These are phyloP conservation scores for Gambusia holbrooki DNA, from an alignment of 2,113 vertebrate species.

Conservation along the genomic window DNA sequence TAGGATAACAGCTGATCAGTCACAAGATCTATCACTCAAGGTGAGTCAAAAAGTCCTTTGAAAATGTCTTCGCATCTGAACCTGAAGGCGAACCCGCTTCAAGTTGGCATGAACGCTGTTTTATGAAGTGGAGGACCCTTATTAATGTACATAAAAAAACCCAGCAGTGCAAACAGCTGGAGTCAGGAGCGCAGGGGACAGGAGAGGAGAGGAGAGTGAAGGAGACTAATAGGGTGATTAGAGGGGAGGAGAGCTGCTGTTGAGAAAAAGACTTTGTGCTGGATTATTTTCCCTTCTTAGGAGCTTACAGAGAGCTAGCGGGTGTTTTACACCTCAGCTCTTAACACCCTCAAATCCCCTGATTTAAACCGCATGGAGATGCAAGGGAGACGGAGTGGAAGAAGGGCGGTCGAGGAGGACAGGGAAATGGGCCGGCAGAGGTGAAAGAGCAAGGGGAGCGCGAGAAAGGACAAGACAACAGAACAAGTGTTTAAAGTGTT, in stretches of 20 bases:
- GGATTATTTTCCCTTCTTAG: slow-evolving; percentile 70
- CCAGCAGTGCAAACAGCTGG: slow-evolving; percentile 1
- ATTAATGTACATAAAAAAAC: slow-evolving; percentile 3
- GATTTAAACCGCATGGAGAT: slow-evolving; percentile 59
- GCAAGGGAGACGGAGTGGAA: slow-evolving; percentile 8
- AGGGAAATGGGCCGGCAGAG: background rate
- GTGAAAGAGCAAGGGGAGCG: background rate
- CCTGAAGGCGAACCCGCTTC: background rate
- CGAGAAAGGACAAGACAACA: background rate
- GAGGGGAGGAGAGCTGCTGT: slow-evolving; percentile 58
- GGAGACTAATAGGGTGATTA: slow-evolving; percentile 58
- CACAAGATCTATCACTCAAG: background rate
- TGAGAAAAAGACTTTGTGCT: slow-evolving; percentile 68
- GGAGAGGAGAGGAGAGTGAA: slow-evolving; percentile 3
- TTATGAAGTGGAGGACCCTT: background rate
- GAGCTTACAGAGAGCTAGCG: slow-evolving; percentile 62
- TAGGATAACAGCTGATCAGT: background rate
- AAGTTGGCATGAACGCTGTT: background rate
- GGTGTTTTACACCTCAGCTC: slow-evolving; percentile 70
- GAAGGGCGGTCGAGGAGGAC: background rate
- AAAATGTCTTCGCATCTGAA: too few relatives aligned
- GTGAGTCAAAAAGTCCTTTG: background rate
- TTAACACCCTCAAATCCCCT: slow-evolving; percentile 68
- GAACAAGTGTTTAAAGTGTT: slow-evolving; percentile 2
- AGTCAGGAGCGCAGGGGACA: background rate